phyloP scores from a whole-genome alignment of 2,888 invertebrate species.

The Ennomos fuscantarius region DNA sequence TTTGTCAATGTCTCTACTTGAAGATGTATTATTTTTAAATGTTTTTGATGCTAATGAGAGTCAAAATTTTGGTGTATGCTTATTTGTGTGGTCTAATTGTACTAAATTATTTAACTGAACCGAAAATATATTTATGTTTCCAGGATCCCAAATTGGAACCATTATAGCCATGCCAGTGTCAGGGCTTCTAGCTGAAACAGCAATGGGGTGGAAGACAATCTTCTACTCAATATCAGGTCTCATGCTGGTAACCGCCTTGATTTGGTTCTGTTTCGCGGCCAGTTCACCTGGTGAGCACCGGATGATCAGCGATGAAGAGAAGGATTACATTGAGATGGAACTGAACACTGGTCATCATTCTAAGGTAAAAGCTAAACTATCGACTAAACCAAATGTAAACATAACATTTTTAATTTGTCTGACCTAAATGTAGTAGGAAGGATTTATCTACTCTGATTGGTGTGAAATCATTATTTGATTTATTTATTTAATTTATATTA shows the following conservation, averaged over 20 bases:
- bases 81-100: too few species aligned
- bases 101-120: too few species aligned
- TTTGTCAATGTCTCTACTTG: too few species aligned
- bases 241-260: slow-evolving; percentile 79
- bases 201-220: slow-evolving; percentile 88
- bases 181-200: slow-evolving; percentile 85
- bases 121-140: slow-evolving; percentile 21
- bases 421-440: too few species aligned
- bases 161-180: slow-evolving; percentile 88
- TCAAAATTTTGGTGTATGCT: too few species aligned
- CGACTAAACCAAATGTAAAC: too few species aligned
- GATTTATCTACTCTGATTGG: too few species aligned
- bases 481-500: too few species aligned
- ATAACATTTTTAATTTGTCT: too few species aligned
- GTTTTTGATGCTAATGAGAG: too few species aligned
- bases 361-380: slow-evolving; percentile 24
- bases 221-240: slow-evolving; percentile 87
- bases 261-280: slow-evolving; percentile 84
- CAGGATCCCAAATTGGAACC: slow-evolving; percentile 88
- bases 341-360: slow-evolving; percentile 57
- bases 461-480: too few species aligned
- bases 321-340: slow-evolving; percentile 84
- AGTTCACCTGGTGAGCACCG: slow-evolving; percentile 85
- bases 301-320: slow-evolving; percentile 83
- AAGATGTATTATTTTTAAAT: too few species aligned